phyloP scores from a whole-genome alignment of 30 jellyfish, hydroid and myxozoan genomes.

The Turritopsis rubra region DNA sequence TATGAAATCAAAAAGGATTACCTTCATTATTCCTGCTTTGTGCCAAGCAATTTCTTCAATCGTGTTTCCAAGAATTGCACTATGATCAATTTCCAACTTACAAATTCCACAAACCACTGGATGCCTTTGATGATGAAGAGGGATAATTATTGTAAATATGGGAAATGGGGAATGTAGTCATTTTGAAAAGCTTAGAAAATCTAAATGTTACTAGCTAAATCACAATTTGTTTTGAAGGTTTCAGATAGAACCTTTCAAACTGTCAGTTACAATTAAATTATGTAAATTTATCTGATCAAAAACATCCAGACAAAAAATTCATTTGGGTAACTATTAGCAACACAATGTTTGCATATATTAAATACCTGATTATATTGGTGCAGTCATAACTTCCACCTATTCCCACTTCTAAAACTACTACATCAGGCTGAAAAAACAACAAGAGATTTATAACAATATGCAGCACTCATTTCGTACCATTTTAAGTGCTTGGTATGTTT shows the following conservation, averaged over 20 bases:
- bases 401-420: conserved; percentile 82
- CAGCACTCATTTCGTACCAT: no score
- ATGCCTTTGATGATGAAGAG: conserved; percentile 26
- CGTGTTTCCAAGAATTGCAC: conserved; percentile 62
- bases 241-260: no score
- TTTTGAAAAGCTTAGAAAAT: no score
- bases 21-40: conserved; percentile 95
- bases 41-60: conserved; percentile 88
- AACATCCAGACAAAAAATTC: no score
- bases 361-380: conserved; percentile 66
- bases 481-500: no score
- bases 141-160: not conserved
- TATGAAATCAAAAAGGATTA: not conserved
- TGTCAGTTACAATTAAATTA: no score
- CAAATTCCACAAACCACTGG: conserved; percentile 89
- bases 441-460: not conserved
- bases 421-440: conserved; percentile 55
- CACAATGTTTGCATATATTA: no score
- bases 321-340: no score
- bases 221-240: no score
- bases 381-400: conserved; percentile 89
- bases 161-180: no score
- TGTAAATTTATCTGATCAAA: no score
- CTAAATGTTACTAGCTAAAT: no score
- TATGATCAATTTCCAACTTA: conserved; percentile 78